These are phyloP conservation scores for Cacoxenus indagator DNA, from an alignment of 2,888 invertebrate species.

Conservation along the genomic window DNA sequence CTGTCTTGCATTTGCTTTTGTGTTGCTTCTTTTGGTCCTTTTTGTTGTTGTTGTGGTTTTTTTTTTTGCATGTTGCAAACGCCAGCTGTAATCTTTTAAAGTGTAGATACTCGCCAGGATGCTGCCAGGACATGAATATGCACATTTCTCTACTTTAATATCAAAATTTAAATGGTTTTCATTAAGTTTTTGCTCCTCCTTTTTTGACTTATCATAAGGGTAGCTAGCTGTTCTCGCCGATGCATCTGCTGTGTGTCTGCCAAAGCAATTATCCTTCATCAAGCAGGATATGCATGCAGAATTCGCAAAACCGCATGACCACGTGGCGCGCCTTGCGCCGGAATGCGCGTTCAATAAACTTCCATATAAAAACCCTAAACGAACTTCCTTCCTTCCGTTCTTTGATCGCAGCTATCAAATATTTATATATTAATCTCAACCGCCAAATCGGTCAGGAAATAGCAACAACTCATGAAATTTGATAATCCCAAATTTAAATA, in stretches of 20 bases:
- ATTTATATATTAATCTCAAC: background rate
- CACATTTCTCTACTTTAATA: slow-evolving; percentile 64
- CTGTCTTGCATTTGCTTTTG: slow-evolving; percentile 4
- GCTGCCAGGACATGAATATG: slow-evolving; percentile 53
- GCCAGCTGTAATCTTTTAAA: slow-evolving; percentile 52
- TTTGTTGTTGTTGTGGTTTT: slow-evolving; percentile 24
- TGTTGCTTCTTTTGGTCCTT: slow-evolving; percentile 43
- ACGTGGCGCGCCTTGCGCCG: slow-evolving; percentile 12
- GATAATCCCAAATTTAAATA: background rate
- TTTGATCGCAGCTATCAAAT: too few relatives aligned
- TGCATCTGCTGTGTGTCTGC: slow-evolving; percentile 54
- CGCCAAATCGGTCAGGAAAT: background rate
- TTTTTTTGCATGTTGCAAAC: slow-evolving; percentile 34
- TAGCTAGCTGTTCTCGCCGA: slow-evolving; percentile 40
- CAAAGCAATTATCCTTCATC: slow-evolving; percentile 52
- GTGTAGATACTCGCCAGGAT: slow-evolving; percentile 54
- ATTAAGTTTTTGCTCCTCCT: slow-evolving; percentile 17
- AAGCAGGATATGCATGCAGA: slow-evolving; percentile 29
- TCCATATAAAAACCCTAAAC: background rate
- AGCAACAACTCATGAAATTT: background rate
- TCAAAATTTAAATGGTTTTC: slow-evolving; percentile 60
- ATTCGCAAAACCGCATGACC: slow-evolving; percentile 35
- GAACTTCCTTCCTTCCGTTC: background rate
- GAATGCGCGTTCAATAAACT: background rate
- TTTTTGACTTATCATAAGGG: background rate